Base-by-base conservation (phyloP, 2,113 vertebrate species). In the Brachyistius frenatus region DNA sequence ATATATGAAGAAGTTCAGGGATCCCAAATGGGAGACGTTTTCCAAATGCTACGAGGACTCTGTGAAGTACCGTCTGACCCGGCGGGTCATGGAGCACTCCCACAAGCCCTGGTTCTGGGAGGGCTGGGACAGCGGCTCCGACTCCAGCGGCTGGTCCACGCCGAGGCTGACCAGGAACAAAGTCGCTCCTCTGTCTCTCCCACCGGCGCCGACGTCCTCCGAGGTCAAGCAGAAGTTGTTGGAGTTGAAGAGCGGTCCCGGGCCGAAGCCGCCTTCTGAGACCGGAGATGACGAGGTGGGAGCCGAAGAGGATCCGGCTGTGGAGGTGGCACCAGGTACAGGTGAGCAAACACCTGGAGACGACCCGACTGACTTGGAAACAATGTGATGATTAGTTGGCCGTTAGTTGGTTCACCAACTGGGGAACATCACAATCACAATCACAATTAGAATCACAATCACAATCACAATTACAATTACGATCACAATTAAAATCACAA, bases 1-100 rank as follows among this genome's bases (percentile, higher is more conserved):
- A 86, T 98, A 98, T 80, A 98, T 98, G 97, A 98, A 98, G 92
- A 96, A 96, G 80, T 99, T 95, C 91, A 95, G 92, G 55, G 96
- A 97, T 62, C 97, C 97, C 14, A 93, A 95, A 67, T 98, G 97
- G 97, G 97, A 98, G 77, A 95, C 96, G 8, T 97, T 95, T 76
- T 95, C 95, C 61, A 96, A 96, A 75, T 96, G 95, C 78, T 99
- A 98, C 89, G 95, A 96, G 76, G 97, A 98, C 92, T 95, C 96
- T 66, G 84, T 97, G 87, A 96, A 93, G 70, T 98, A 98, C 93
- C 95, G 97, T 1, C 91, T 96, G 83, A 96, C 94, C 78, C 95
- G 97, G 15, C 92, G 97, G 71, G 89, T 98, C 54, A 94, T 98
- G 93, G 97, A 98, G 86, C 96, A 97, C 55, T 95, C 96, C 41